phyloP scores from a whole-genome alignment of 1,140 invertebrate species.

The Drosophila tani region DNA sequence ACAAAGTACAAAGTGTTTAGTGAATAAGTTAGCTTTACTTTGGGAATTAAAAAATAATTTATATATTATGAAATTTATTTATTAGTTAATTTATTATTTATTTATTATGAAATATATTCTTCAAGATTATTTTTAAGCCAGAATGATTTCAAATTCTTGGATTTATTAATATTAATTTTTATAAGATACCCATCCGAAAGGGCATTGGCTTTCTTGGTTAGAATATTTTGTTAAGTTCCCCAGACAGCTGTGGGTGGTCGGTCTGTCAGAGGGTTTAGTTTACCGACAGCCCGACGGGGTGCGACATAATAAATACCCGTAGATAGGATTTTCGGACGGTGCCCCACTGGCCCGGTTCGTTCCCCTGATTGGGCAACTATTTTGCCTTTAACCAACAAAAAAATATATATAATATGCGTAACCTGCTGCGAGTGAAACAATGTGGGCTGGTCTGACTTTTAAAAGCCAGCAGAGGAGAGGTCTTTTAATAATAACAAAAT shows the following conservation, averaged over 20 bases:
- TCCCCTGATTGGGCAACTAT: not conserved
- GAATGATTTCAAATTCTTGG: too few species aligned
- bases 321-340: constrained; percentile 7
- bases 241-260: not conserved
- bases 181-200: not conserved
- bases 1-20: not conserved
- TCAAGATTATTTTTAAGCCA: too few species aligned
- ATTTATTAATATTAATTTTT: not conserved
- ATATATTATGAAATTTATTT: too few species aligned
- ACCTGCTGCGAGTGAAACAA: not conserved
- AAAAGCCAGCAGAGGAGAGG: too few species aligned
- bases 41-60: too few species aligned
- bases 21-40: too few species aligned
- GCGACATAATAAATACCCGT: constrained; percentile 9
- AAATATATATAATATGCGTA: not conserved
- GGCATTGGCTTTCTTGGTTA: not conserved
- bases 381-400: not conserved
- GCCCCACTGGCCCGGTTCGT: constrained; percentile 1
- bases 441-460: not conserved
- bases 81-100: too few species aligned
- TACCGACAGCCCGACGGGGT: constrained; percentile 3
- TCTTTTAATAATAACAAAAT: not conserved
- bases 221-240: not conserved
- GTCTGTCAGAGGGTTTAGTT: not conserved
- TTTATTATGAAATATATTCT: too few species aligned